Evolutionary conservation across 2,797 vertebrate genomes (phyloP).

Genomic region (Gambusia yucatana): DNA sequence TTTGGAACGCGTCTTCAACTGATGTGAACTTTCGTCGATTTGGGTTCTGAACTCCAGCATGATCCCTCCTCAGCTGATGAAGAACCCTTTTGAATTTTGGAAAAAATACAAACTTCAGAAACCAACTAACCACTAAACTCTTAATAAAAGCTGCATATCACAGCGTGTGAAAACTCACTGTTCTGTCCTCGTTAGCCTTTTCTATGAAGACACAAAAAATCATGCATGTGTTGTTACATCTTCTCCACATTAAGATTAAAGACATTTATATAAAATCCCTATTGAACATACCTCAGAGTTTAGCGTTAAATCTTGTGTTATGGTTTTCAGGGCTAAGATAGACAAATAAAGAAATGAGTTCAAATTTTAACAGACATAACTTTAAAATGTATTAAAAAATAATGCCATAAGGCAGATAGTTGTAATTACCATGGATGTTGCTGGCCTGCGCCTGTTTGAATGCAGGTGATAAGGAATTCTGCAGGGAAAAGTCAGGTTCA

Average conservation of each 20-base stretch:
- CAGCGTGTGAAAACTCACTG: conserved; percentile 83
- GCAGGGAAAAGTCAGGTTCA: conserved; percentile 21
- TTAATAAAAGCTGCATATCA: background rate
- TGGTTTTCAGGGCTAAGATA: conserved; percentile 65
- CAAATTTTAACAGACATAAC: background rate
- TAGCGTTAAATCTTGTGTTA: conserved; percentile 69
- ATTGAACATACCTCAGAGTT: conserved; percentile 67
- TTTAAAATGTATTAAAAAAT: background rate
- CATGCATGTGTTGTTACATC: background rate
- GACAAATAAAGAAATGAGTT: conserved; percentile 15
- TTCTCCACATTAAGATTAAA: background rate
- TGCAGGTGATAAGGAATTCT: conserved; percentile 75
- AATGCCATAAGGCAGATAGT: background rate
- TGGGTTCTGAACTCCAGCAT: conserved; percentile 84
- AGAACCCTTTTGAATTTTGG: conserved; percentile 81
- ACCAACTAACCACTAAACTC: background rate
- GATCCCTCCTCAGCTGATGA: conserved; percentile 90
- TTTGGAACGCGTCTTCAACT: conserved; percentile 86
- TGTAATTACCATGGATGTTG: conserved; percentile 83
- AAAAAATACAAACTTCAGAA: background rate
- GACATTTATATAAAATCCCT: background rate
- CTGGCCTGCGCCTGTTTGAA: conserved; percentile 84
- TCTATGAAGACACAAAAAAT: conserved; percentile 72
- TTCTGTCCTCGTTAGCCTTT: conserved; percentile 92
- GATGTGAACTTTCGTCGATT: conserved; percentile 87